Evolutionary conservation across 2,113 vertebrate species (phyloP), one percentile per base, ranked within the genome.

Genomic region (Suncus etruscus): DNA sequence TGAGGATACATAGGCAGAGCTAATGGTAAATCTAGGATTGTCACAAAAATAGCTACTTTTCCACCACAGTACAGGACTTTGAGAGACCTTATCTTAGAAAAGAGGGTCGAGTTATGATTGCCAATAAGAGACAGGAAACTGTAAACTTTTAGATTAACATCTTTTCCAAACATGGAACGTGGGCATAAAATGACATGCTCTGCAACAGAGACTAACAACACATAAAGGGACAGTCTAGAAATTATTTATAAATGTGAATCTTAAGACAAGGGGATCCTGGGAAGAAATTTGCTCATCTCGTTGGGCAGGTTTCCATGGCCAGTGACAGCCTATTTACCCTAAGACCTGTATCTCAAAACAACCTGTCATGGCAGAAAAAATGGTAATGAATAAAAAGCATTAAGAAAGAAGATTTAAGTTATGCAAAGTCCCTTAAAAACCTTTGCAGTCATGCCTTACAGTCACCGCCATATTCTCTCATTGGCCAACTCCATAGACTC

Each of bases 201-300:
- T 74, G 22, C 63, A 77, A 80, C 22, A 27, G 11, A 83, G 73
- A 54, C 72, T 86, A 54, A 74, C 16, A 83, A 87, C 79, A 4
- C 74, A 20, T 74, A 92, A 78, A 72, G 32, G n/a, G 58, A 78
- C 83, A 54, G 12, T 92, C n/a, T 92, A 74, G 22, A 87, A 31
- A 70, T 75, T 65, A 86, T 80, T 84, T 92, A 47, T 70, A 90
- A 83, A 74, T 63, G n/a, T 78, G 22, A 83, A 10, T 86, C 50
- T 74, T 1, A 51, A 86, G 69, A 91, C 8, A 18, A 54, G 72
- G 77, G 25, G 61, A 48, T 31, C 29, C 16, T 92, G 22, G 54
- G 48, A 87, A 54, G 32, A 29, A 63, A 58, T 58, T 14, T 73
- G 39, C 48, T 31, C 76, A 58, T 77, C 45, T 51, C 72, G 32